Percentiles rank a stretch among this genome's conserved stretches.
These are phyloP conservation scores for Rhipidura dahli DNA, from an alignment of 2,113 vertebrate species.

Conservation along the genomic window DNA sequence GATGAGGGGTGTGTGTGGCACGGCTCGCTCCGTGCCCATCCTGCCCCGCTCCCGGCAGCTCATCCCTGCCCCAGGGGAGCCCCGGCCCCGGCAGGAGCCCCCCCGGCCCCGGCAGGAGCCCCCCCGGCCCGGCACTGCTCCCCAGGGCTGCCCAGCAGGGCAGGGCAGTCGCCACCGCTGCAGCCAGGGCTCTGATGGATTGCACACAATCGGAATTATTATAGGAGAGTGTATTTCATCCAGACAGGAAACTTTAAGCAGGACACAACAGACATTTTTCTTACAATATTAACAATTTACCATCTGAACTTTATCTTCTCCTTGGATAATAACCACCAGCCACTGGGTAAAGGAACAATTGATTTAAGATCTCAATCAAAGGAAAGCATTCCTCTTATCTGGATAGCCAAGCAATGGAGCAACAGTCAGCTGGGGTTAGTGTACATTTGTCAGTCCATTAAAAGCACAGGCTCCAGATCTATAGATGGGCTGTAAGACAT, in stretches of 20 bases:
- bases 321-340: constrained; percentile 40
- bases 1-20: background rate
- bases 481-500: background rate
- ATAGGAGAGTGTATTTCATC: constrained; percentile 9
- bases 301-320: constrained; percentile 46
- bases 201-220: background rate
- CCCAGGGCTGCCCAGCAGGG: rapidly evolving
- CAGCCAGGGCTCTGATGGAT: background rate
- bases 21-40: background rate
- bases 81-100: rapidly evolving
- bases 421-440: background rate
- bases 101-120: no score
- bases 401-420: background rate
- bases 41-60: background rate
- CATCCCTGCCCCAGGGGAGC: background rate
- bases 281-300: constrained; percentile 50
- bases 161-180: background rate
- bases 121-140: background rate
- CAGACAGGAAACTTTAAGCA: constrained; percentile 31
- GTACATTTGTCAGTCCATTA: constrained; percentile 47
- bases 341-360: constrained; percentile 42
- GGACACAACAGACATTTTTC: constrained; percentile 49
- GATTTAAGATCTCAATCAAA: constrained; percentile 58
- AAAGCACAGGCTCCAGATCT: background rate
- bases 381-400: constrained; percentile 31